Evolutionary conservation across 1,140 invertebrate species (phyloP), one percentile per base, ranked within the genome.

Genomic region (Caenorhabditis inopinata): DNA sequence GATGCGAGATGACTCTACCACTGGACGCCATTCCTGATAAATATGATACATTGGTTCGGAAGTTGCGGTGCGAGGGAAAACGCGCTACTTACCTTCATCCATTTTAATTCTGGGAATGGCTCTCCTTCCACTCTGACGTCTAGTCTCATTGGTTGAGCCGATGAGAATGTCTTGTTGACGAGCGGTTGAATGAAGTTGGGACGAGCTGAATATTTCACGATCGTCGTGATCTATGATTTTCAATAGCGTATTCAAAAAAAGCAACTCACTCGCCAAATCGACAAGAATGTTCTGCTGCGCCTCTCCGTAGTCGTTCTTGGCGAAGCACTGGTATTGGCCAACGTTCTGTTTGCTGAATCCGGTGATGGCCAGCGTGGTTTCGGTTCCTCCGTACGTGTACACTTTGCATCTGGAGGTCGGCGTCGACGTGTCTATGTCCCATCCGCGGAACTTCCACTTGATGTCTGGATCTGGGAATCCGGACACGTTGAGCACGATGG

Each of bases 81-180:
- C 84, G 18, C 76, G 11, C 6, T 38, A 12, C 29, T 14, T 25
- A 85, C 85, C 90, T 96, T 97, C 90, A 94, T 96, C 94, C 95
- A 97, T 88, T 94, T 96, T n/a, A 99, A 92, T 82, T 95, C 94
- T 0, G 96, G 96, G 85, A 93, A 93, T 0, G 96, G 96, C 76
- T 94, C 92, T 12, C 96, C 96, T 29, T 92, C 93, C 48, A 98
- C 92, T 68, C 93, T 91, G 48, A 95, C 96, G 86, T 94, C 93
- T 35, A 98, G 90, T 58, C 92, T 91, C 4, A 92, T 93, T 58
- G 91, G 92, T 76, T 92, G 92, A 49, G 94, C 85, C 25, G 84
- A 83, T 23, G 84, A 79, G 32, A 89, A 87, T 90, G 94, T 92
- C 9, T 94, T 92, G 88, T 98, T 95, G 74, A 94, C 93, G 38